Conservation (phyloP, 2,113 vertebrate species). For the Carettochelys insculpta region DNA sequence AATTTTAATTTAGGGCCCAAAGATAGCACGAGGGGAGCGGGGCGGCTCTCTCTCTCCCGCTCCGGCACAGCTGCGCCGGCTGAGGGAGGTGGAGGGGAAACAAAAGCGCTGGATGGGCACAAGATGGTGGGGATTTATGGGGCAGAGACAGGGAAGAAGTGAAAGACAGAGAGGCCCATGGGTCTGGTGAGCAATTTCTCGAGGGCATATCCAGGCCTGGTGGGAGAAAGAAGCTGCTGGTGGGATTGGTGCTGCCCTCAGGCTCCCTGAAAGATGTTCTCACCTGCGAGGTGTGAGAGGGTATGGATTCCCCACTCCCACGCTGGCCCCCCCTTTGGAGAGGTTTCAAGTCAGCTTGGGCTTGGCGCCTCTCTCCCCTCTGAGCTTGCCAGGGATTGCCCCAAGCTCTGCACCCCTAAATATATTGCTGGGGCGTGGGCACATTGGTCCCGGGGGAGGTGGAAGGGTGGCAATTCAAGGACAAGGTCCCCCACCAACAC, state of each 20-base stretch:
- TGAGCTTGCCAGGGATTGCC: not conserved
- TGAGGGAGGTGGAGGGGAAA: slow-evolving; percentile 29
- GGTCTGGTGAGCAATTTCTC: not conserved
- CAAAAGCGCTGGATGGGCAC: slow-evolving; percentile 39
- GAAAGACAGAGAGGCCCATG: not conserved
- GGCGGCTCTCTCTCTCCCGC: slow-evolving; percentile 70
- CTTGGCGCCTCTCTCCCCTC: not conserved
- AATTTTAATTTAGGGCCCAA: slow-evolving; percentile 87
- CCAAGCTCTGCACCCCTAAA: not conserved
- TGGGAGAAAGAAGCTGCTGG: not conserved
- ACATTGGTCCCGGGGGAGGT: not conserved
- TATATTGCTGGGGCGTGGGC: not conserved
- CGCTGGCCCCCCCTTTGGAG: not conserved
- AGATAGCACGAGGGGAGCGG: slow-evolving; percentile 82
- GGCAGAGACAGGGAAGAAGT: slow-evolving; percentile 34
- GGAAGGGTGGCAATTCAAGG: not conserved
- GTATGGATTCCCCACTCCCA: not conserved
- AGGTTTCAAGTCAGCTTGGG: not conserved
- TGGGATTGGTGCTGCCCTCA: too few species aligned
- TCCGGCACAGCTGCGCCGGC: slow-evolving; percentile 44
- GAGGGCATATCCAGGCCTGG: not conserved
- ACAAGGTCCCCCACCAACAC: not conserved
- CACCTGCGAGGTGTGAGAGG: fast-evolving
- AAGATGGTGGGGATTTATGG: slow-evolving; percentile 16
- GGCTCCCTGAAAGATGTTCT: not conserved